Conservation (phyloP, 1,140 invertebrate species). For the Drosophila pachea region DNA sequence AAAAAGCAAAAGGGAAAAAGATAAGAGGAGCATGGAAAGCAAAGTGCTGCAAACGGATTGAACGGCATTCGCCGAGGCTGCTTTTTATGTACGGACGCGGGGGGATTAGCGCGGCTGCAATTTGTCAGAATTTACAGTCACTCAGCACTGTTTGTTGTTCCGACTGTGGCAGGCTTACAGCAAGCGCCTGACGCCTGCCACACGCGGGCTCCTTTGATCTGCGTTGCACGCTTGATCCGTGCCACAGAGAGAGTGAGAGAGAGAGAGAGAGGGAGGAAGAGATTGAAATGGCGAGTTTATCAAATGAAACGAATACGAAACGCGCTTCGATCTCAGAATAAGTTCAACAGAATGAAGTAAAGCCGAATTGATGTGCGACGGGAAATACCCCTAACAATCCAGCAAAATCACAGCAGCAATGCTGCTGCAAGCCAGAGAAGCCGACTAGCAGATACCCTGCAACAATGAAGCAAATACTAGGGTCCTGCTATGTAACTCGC, state of each 20-base stretch:
- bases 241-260: too few relatives aligned
- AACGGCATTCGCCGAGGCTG: slow-evolving; percentile 13
- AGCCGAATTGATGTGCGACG: too few relatives aligned
- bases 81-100: slow-evolving; percentile 20
- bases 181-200: background rate
- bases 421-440: too few relatives aligned
- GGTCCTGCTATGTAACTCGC: too few relatives aligned
- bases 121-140: slow-evolving; percentile 28
- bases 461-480: too few relatives aligned
- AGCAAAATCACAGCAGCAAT: too few relatives aligned
- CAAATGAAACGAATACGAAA: background rate
- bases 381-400: too few relatives aligned
- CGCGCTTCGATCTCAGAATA: background rate
- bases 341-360: background rate
- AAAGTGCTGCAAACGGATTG: slow-evolving; percentile 7
- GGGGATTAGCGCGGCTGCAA: slow-evolving; percentile 29
- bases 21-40: background rate
- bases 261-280: too few relatives aligned
- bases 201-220: background rate
- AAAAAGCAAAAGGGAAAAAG: background rate
- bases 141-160: slow-evolving; percentile 3
- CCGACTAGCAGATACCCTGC: too few relatives aligned
- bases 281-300: background rate
- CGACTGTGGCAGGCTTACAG: slow-evolving; percentile 7
- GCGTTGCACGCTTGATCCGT: background rate